These are phyloP conservation scores for Clarias batrachus DNA, from an alignment of 2,113 vertebrate genomes.

Conservation along the genomic window DNA sequence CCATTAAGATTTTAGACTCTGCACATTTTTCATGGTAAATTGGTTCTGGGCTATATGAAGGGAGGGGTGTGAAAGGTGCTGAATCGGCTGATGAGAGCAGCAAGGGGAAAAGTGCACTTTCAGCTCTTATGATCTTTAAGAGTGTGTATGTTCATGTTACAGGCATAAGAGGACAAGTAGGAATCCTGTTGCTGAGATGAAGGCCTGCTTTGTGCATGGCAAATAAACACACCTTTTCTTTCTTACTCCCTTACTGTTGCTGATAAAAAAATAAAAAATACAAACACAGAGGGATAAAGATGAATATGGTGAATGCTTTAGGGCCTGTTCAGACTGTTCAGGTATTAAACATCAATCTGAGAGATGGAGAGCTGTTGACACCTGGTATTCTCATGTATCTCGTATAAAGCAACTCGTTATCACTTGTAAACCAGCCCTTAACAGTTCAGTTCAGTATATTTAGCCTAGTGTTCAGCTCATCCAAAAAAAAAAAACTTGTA, in stretches of 20 bases:
- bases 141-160: conserved; percentile 22
- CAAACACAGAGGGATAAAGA: not conserved
- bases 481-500: not conserved
- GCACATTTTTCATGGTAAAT: conserved; percentile 61
- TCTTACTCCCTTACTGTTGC: not conserved
- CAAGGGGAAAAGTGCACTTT: conserved; percentile 69
- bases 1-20: conserved; percentile 65
- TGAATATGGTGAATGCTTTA: not conserved
- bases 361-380: not conserved
- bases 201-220: conserved; percentile 27
- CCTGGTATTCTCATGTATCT: not conserved
- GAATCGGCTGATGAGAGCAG: conserved; percentile 61
- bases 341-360: not conserved
- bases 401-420: not conserved
- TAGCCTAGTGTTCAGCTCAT: not conserved
- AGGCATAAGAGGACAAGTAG: conserved; percentile 27
- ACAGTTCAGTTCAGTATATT: not conserved
- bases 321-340: not conserved
- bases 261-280: too few relatives aligned
- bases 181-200: conserved; percentile 33
- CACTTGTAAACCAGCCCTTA: not conserved
- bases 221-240: not conserved
- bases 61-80: conserved; percentile 58
- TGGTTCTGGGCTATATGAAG: conserved; percentile 49
- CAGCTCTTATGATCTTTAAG: conserved; percentile 71